Evolutionary conservation across 2,888 invertebrate species (phyloP), one percentile per base, ranked within the genome.

Genomic region (Petrophora chlorosata): DNA sequence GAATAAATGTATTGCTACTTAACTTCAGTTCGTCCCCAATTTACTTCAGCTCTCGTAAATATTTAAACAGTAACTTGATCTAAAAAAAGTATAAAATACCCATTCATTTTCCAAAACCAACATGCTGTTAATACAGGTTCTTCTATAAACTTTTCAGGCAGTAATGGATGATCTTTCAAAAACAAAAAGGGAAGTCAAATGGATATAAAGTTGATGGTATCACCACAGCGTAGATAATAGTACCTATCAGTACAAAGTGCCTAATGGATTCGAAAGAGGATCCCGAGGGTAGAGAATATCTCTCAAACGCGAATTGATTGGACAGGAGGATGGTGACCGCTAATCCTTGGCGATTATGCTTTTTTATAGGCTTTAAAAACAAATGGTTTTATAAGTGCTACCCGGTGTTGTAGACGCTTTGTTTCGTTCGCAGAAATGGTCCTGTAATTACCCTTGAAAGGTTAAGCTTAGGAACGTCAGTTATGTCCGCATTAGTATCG

Each of bases 141-240:
- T 36, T 17, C 36, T 33, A 47, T 49, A 68, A 76, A 76, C 74
- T 78, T 82, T 79, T 82, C 70, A 77, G 64, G 62, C 55, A 30
- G 66, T 78, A 82, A 79, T 76, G 78, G 79, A 83, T 80, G 74
- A 81, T 79, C 77, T 76, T 69, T 72, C 67, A 70, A 74, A 78
- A 75, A 79, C 70, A 73, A 78, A 75, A 66, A 71, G 64, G 66
- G 64, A 68, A 76, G 66, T 72, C 70, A 69, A 76, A 78, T 66
- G 67, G 67, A 71, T 74, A 73, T 70, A 69, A 66, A 73, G n/a
- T n/a, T n/a, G n/a, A n/a, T n/a, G n/a, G n/a, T n/a, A n/a, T n/a
- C n/a, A n/a, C n/a, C n/a, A n/a, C n/a, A n/a, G n/a, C n/a, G n/a
- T n/a, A 73, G 63, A 70, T 65, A 68, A 73, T 72, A 73, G 63